Evolutionary conservation across 1,140 invertebrate species (phyloP), one percentile per base, ranked within the genome.

Genomic region (Agrilus planipennis): DNA sequence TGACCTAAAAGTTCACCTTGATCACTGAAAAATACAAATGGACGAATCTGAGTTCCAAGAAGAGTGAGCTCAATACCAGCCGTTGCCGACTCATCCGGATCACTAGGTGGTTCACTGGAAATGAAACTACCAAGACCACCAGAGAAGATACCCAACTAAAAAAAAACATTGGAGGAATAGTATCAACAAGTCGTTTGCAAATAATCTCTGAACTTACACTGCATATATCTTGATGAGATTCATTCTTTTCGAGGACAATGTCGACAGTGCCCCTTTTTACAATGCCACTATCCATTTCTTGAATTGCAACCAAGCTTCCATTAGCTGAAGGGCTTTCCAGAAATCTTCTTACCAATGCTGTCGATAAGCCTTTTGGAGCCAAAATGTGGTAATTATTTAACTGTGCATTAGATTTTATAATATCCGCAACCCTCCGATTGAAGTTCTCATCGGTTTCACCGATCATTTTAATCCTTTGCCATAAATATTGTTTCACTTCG

Each of bases 1-100:
- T 89, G 86, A 0, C 86, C 76, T 87, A 92, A 90, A 0, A 93
- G 64, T 55, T 90, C 86, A 1, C 79, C 72, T 52, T 88, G 81
- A 0, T 87, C 84, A 2, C 68, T 73, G 60, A 93, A 93, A 53
- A 93, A 91, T 11, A 84, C 70, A 44, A 89, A 82, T 0, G 89
- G 88, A 34, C 87, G 64, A 7, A 91, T 61, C 41, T 85, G 73
- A 0, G 84, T 77, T 12, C 81, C 86, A 31, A 89, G 63, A 1
- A 92, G 65, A 1, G 75, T 75, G 2, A 92, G 67, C 56, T 89
- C 81, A 76, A 93, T 84, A 17, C 89, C 89, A 11, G 87, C 88
- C 0, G 82, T 86, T 0, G 82, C 70, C 7, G 70, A 54, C 39
- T 77, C 74, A 2, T 74, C 69, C 0, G 73, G 68, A 0, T 55